Evolutionary conservation across 1,140 invertebrate genomes (phyloP), one percentile per base, ranked within the genome.

Genomic region (Maniola jurtina): DNA sequence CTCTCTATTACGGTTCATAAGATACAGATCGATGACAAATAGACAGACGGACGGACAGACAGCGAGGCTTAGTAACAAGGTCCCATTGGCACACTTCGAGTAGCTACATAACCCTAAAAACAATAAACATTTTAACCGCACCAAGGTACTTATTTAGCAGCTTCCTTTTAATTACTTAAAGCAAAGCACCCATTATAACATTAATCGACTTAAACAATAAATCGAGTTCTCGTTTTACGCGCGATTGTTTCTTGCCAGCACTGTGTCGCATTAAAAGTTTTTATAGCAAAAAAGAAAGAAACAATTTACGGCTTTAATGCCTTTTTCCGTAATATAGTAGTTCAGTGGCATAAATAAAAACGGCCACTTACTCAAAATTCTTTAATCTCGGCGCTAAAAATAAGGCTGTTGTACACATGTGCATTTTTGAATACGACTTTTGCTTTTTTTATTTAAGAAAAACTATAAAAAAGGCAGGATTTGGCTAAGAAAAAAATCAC

Each of bases 171-270:
- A 61, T 50, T 61, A 52, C n/a, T 36, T 52, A 25, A 61, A 64
- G 36, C 54, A 55, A 57, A 56, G 61, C 55, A 3, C 60, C 36
- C 64, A 66, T 66, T 66, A 66, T 52, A 60, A 33, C 64, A 66
- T 66, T 66, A 70, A 70, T 70, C 55, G 64, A 59, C 15, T 36
- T 33, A 50, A 57, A 65, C 68, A 54, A 70, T 70, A 65, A 65
- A 59, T 52, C 34, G 25, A 14, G 8, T 56, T 15, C 6, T 59
- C 47, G 33, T 50, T 70, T 70, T 66, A 66, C 54, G 59, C 50
- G 42, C 52, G 25, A 70, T 70, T 70, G 68, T 70, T 70, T 52
- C 48, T 14, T 40, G 40, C 36, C 68, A 70, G 13, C 55, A 65
- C 64, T 61, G 68, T 48, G 47, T 61, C 68, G 14, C 68, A 62